Percentiles rank a stretch among this genome's conserved stretches.
phyloP scores from a whole-genome alignment of 2,113 vertebrate species.

The Cyprinus carpio region DNA sequence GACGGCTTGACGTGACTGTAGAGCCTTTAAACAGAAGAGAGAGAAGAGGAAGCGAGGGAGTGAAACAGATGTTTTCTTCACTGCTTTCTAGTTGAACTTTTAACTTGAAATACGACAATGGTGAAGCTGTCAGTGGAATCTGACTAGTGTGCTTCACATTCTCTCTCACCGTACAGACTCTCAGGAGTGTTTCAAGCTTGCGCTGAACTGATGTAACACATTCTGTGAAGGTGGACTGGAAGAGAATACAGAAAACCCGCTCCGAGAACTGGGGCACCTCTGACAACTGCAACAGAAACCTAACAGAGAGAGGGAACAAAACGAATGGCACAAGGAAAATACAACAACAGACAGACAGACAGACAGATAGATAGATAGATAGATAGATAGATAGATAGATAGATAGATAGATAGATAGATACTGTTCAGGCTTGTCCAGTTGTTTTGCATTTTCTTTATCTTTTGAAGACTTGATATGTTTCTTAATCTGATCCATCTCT shows the following conservation, averaged over 20 bases:
- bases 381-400: too few species aligned
- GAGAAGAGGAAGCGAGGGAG: conserved; percentile 27
- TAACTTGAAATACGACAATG: conserved; percentile 6
- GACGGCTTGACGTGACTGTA: conserved; percentile 81
- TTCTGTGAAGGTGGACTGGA: conserved; percentile 92
- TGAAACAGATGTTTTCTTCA: conserved; percentile 19
- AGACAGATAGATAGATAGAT: not conserved
- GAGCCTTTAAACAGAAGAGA: conserved; percentile 70
- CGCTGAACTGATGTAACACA: conserved; percentile 84
- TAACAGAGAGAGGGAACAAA: conserved; percentile 58
- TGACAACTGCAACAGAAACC: conserved; percentile 92
- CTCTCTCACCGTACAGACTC: conserved; percentile 85
- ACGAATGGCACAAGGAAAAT: not conserved
- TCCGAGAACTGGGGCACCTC: conserved; percentile 95
- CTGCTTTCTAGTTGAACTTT: not conserved
- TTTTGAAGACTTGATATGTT: conserved; percentile 84
- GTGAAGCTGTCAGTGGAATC: not conserved
- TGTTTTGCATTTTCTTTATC: conserved; percentile 86
- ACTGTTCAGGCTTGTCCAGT: conserved; percentile 97
- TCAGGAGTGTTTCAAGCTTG: conserved; percentile 90
- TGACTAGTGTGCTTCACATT: not conserved
- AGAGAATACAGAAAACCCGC: conserved; percentile 93
- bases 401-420: conserved; percentile 35
- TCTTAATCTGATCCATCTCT: conserved; percentile 89
- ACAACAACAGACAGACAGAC: not conserved